Evolutionary conservation across 37 sponge, comb jelly and placozoan genomes (phyloP), one percentile per base, ranked within the genome.

Genomic region (Trichoplax adhaerens): DNA sequence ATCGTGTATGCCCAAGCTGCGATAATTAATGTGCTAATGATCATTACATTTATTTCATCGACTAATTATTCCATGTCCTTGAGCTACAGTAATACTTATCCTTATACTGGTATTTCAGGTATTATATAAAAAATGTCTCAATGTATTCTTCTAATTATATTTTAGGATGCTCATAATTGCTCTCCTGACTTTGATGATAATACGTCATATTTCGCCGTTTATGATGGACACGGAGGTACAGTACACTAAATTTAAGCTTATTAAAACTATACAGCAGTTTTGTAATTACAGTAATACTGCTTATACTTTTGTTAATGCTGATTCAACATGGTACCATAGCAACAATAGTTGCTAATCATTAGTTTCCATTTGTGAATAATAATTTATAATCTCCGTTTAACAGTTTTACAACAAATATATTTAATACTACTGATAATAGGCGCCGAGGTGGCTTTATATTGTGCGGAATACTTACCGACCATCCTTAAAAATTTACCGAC

Each of bases 151-250:
- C 64, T 3, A 52, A 3, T 48, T 64, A 29, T 57, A 46, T 48
- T 54, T n/a, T 70, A 89, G 93, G 93, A 91, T 74, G 75, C 83
- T 49, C 65, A 82, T 59, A 72, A 68, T 57, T 60, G 83, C 61
- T 55, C 85, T 3, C 81, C 93, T 48, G 72, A 82, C 29, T 66
- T 87, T 57, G 82, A 78, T 64, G 66, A 81, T 0, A 65, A 84
- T 8, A 71, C 88, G 0, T 77, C 85, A 57, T 71, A 87, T 5
- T 84, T 91, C 66, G 88, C 80, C 51, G 93, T 91, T 50, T 91
- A 76, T 71, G 93, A 91, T 66, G 93, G 93, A 52, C 90, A 89
- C 69, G 90, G 90, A 46, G 90, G 90, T 85, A 54, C 29, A 29
- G 29, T 29, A 29, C 29, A 29, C 29, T 29, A 29, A 29, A 29